These are phyloP conservation scores for Lathronympha strigana DNA, from an alignment of 2,888 invertebrate species.

Conservation along the genomic window DNA sequence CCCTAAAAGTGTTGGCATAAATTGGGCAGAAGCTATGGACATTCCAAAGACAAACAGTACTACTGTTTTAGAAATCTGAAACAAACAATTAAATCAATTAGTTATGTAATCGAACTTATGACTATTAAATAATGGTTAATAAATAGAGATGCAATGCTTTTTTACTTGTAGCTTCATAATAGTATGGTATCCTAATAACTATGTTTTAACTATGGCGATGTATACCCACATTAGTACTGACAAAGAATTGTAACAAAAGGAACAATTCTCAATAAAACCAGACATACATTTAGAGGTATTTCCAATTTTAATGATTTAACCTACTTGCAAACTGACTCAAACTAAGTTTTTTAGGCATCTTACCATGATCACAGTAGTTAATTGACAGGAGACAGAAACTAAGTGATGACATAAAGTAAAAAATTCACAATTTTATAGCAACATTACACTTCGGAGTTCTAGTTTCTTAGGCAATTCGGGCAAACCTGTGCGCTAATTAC, in stretches of 20 bases:
- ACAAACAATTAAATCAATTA: conserved; percentile 31
- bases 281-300: too few species aligned
- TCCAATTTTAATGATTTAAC: too few species aligned
- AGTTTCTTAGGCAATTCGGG: conserved; percentile 26
- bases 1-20: conserved; percentile 14
- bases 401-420: neutral
- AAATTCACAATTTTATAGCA: conserved; percentile 20
- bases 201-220: too few species aligned
- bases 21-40: conserved; percentile 37
- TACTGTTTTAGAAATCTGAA: conserved; percentile 49
- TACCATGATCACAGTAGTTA: conserved; percentile 32
- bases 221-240: too few species aligned
- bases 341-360: neutral
- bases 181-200: too few species aligned
- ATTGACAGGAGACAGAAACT: neutral
- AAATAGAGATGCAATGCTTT: too few species aligned
- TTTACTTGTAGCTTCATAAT: too few species aligned
- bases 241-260: too few species aligned
- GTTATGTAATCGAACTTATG: neutral
- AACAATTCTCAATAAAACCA: too few species aligned
- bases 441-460: neutral
- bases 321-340: neutral
- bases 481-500: conserved; percentile 26
- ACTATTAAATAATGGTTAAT: too few species aligned
- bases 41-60: conserved; percentile 52